Evolutionary conservation across 1,140 invertebrate genomes (phyloP), one percentile per base, ranked within the genome.

Genomic region (Lerema accius): DNA sequence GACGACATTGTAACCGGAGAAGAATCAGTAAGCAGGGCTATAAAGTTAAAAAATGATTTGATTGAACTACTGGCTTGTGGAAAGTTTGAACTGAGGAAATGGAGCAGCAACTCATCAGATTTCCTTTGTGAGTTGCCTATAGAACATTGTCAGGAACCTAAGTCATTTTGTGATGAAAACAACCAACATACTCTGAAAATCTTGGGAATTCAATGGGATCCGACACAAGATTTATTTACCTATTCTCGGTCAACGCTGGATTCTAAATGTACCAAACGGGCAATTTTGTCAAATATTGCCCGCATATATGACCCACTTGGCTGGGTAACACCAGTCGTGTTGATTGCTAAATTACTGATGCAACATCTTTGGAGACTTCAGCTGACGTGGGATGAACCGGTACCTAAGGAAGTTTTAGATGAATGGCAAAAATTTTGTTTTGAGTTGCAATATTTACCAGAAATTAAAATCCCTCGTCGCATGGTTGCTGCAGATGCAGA

Each of bases 231-330:
- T 40, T 42, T 6, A n/a, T 56, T 56, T 40, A 40, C 37, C 3
- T 56, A 56, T n/a, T 23, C 37, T 5, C 37, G 19, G 9, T 56
- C 51, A 4, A 28, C 19, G 9, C 16, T 49, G 23, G 23, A 26
- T 28, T 28, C 35, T 56, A 56, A 42, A 28, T 43, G 39, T 16
- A 56, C 53, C 6, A 56, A 56, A 26, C 53, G 53, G 42, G 15
- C 37, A 13, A 56, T 56, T 43, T 28, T 56, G 45, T 46, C 45
- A 23, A 46, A 46, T 46, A 46, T 46, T 14, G 43, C 43, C 1
- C 17, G 43, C 3, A 46, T 46, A 23, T 46, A 46, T 46, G 43
- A 46, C 23, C 43, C 43, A 23, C 23, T 26, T n/a, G 43, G 43
- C 1, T 46, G 17, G 17, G 10, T 46, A 11, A 23, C 10, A 11